Base-by-base conservation (phyloP, 2,888 invertebrate species). In the Cryptophagus acutangulus region DNA sequence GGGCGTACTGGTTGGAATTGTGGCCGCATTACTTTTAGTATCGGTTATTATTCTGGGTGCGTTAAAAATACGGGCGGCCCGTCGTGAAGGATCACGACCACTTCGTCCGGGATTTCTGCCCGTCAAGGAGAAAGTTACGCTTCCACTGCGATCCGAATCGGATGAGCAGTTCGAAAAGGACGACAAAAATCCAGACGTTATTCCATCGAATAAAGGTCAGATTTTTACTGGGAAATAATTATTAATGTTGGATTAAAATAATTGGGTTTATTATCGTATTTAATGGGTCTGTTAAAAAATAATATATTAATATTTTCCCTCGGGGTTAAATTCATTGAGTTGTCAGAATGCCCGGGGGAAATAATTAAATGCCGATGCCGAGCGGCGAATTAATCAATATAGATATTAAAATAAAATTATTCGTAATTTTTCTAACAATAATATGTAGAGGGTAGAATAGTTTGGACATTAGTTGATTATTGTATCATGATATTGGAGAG, bases 161-260 rank as follows among this genome's bases (percentile, higher is more conserved):
- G 82, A 84, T 51, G 84, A 83, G 61, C 79, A 85, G 63, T 84
- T 85, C 57, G 79, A 79, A 50, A 75, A 76, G 51, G 90, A 91
- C 62, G 91, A 92, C 70, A 84, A 83, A 67, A 90, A 90, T 73
- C 90, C 90, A 17, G 90, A 90, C 66, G 87, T 90, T 49, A 85
- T 90, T 44, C 89, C 90, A 17, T 81, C 84, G 54, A 88, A 86
- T 65, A 88, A 88, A 82, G 87, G 89, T 88, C 73, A 71, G 4
- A 15, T 4, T 26, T n/a, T n/a, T 24, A 24, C 6, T n/a, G n/a
- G 6, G n/a, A 24, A 24, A 24, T 24, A 24, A 24, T 24, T 24
- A 24, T 8, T 8, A 24, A 24, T 8, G n/a, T 24, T 8, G 24
- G 24, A 24, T 24, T 24, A 24, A 24, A 24, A 24, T 24, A 29